These are phyloP conservation scores for Argyrosomus japonicus DNA, from an alignment of 2,113 vertebrate species.

Conservation along the genomic window DNA sequence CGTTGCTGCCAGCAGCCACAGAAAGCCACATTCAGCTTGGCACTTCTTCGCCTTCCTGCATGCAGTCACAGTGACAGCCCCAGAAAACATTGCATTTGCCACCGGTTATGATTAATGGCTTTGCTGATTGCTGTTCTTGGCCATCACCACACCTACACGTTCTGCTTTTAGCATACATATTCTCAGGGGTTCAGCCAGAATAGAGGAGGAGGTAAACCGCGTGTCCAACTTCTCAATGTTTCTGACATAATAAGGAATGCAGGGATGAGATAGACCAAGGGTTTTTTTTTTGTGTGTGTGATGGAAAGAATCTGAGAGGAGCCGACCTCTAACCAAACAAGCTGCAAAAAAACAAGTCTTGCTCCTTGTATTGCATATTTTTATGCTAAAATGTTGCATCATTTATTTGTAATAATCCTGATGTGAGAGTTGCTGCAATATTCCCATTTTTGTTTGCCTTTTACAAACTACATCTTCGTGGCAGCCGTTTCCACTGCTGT, in stretches of 20 bases:
- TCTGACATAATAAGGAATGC: not conserved
- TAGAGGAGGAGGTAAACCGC: conserved; percentile 18
- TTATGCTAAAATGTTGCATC: not conserved
- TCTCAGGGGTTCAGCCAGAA: conserved; percentile 45
- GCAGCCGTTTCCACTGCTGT: not conserved
- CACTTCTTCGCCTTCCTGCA: conserved; percentile 45
- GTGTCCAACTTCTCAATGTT: conserved; percentile 20
- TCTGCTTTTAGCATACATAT: conserved; percentile 57
- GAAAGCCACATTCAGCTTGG: conserved; percentile 61
- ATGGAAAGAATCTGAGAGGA: not conserved
- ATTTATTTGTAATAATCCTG: not conserved
- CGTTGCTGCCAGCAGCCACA: conserved; percentile 58
- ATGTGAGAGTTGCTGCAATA: not conserved
- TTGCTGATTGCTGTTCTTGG: conserved; percentile 71
- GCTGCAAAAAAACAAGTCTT: not conserved
- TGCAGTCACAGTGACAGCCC: conserved; percentile 57
- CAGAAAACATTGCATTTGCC: conserved; percentile 63
- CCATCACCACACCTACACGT: conserved; percentile 62
- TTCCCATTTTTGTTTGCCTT: not conserved
- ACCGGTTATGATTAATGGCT: conserved; percentile 77
- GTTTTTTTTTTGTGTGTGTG: not conserved
- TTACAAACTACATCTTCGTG: not conserved
- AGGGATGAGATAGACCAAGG: not conserved
- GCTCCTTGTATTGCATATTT: not conserved
- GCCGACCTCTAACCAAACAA: not conserved